A percentile compares a stretch with the other conserved stretches of the same genome.
phyloP scores from a whole-genome alignment of 1,140 invertebrate genomes.

The Eulimnadia texana region DNA sequence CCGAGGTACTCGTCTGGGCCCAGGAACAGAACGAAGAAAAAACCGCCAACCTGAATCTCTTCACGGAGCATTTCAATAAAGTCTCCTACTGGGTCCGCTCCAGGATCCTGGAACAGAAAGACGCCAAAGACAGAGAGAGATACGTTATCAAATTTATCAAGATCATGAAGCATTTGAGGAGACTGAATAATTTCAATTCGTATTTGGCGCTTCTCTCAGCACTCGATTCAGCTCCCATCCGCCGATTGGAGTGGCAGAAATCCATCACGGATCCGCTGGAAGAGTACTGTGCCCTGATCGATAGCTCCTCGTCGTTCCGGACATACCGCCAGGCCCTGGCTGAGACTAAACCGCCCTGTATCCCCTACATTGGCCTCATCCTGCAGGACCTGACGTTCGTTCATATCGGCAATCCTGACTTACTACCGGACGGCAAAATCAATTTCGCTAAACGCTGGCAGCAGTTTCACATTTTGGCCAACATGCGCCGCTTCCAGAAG shows the following conservation, averaged over 20 bases:
- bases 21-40: conserved; percentile 92
- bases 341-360: conserved; percentile 89
- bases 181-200: conserved; percentile 95
- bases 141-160: conserved; percentile 95
- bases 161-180: conserved; percentile 89
- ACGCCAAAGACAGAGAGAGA: conserved; percentile 86
- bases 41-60: conserved; percentile 90
- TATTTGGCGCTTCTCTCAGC: conserved; percentile 92
- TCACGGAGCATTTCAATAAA: conserved; percentile 99
- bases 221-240: conserved; percentile 87
- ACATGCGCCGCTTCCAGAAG: conserved; percentile 92
- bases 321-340: conserved; percentile 85
- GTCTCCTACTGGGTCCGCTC: conserved; percentile 95
- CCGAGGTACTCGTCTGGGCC: conserved; percentile 92
- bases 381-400: conserved; percentile 98
- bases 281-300: conserved; percentile 88
- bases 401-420: conserved; percentile 89
- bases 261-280: conserved; percentile 76
- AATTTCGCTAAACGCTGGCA: conserved; percentile 98
- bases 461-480: conserved; percentile 93
- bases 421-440: conserved; percentile 64
- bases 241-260: conserved; percentile 81
- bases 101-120: conserved; percentile 57
- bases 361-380: conserved; percentile 95
- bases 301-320: conserved; percentile 87